phyloP scores from a whole-genome alignment of 2,797 vertebrate genomes.

The Chromis chromis region DNA sequence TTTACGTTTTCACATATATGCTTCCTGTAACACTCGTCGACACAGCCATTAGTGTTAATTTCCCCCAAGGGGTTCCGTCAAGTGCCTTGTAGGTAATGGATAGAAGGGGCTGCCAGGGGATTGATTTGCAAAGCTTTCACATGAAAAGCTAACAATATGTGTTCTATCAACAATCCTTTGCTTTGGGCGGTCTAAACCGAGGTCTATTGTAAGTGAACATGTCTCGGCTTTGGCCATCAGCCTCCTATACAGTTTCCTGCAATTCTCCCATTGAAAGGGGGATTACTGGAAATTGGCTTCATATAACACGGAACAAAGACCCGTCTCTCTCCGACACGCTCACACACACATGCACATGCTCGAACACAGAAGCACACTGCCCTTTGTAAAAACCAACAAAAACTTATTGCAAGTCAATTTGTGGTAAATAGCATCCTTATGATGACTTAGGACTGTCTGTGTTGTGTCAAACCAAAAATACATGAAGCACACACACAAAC shows the following conservation, averaged over 20 bases:
- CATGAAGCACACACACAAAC: background rate
- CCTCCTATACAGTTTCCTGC: slow-evolving; percentile 52
- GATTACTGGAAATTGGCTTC: slow-evolving; percentile 77
- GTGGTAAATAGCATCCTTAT: slow-evolving; percentile 32
- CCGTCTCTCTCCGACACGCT: slow-evolving; percentile 11
- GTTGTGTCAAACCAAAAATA: slow-evolving; percentile 25
- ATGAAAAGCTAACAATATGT: slow-evolving; percentile 56
- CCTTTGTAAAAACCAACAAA: slow-evolving; percentile 37
- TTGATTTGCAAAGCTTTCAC: slow-evolving; percentile 46
- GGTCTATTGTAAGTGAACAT: slow-evolving; percentile 62
- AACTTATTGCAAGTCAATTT: slow-evolving; percentile 31
- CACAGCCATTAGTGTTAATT: background rate
- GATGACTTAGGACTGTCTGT: slow-evolving; percentile 27
- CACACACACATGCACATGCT: background rate
- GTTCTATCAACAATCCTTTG: slow-evolving; percentile 56
- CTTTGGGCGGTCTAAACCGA: slow-evolving; percentile 54
- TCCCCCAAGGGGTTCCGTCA: background rate
- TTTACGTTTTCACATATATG: too few species aligned
- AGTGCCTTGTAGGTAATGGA: slow-evolving; percentile 19
- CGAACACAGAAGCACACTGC: slow-evolving; percentile 6
- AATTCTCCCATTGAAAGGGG: slow-evolving; percentile 67
- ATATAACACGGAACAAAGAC: slow-evolving; percentile 63
- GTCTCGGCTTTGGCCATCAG: slow-evolving; percentile 63
- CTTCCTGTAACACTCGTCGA: background rate
- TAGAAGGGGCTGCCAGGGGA: slow-evolving; percentile 9